Evolutionary conservation across 2,113 vertebrate species (phyloP).

Genomic region (Dendropsophus ebraccatus): DNA sequence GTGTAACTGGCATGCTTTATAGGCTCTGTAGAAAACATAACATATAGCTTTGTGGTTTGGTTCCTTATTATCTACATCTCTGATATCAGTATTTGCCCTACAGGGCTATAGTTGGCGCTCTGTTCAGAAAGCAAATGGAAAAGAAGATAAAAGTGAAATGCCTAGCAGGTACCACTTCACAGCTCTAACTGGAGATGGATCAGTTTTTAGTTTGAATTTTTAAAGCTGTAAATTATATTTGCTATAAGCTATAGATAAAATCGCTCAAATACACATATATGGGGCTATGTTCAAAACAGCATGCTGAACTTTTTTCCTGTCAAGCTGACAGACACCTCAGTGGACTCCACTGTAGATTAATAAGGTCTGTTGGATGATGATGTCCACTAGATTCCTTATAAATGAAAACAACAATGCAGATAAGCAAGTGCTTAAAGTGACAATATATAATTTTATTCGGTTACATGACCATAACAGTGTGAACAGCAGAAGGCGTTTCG

Average conservation of each 20-base stretch:
- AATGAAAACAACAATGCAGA: too few relatives aligned
- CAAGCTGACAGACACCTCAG: too few relatives aligned
- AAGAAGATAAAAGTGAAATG: background rate
- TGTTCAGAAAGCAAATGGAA: background rate
- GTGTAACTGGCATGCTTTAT: background rate
- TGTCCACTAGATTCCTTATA: too few relatives aligned
- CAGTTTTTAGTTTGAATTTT: background rate
- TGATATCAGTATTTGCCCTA: background rate
- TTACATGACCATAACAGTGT: too few relatives aligned
- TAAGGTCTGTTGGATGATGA: too few relatives aligned
- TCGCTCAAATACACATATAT: too few relatives aligned
- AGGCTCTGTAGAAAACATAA: background rate
- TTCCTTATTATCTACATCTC: background rate
- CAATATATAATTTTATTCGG: too few relatives aligned
- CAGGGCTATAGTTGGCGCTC: background rate
- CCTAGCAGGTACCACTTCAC: background rate
- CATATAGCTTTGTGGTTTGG: background rate
- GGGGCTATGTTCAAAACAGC: too few relatives aligned
- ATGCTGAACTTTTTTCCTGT: too few relatives aligned
- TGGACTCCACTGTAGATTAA: too few relatives aligned
- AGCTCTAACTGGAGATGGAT: background rate
- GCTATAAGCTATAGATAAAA: background rate
- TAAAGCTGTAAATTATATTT: background rate
- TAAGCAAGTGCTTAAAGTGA: too few relatives aligned
- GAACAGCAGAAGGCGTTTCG: too few relatives aligned